Evolutionary conservation across 2,113 vertebrate species (phyloP).

Genomic region (Brienomyrus longianalis): DNA sequence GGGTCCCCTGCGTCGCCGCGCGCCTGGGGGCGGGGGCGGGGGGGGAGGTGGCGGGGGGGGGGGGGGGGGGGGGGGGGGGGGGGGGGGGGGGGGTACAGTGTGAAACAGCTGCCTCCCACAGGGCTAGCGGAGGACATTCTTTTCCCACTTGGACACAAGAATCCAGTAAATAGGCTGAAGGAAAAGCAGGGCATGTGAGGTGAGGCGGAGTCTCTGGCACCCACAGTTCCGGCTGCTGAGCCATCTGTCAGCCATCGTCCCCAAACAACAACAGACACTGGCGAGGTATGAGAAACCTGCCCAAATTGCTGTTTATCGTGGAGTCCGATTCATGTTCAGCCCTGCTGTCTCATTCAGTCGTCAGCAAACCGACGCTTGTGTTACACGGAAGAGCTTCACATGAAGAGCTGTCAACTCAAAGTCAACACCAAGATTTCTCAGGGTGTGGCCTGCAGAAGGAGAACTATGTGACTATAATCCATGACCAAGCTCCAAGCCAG

Average conservation of each 20-base stretch:
- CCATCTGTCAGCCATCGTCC: not conserved
- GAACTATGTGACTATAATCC: not conserved
- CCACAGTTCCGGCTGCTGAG: not conserved
- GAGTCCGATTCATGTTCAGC: not conserved
- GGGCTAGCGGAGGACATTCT: not conserved
- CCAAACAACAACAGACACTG: not conserved
- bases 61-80: no score
- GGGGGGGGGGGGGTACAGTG: not conserved
- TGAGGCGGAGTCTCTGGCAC: not conserved
- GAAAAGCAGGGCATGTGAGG: not conserved
- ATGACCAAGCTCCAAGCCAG: not conserved
- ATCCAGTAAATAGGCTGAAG: not conserved
- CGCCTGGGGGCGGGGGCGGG: no score
- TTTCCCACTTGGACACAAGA: no score
- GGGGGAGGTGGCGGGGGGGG: no score
- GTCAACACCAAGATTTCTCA: not conserved
- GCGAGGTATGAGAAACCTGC: not conserved
- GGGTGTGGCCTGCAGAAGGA: not conserved
- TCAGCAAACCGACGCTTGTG: not conserved
- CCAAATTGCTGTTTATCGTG: not conserved
- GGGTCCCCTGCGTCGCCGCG: no score
- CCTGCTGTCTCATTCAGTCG: not conserved
- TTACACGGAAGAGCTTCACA: not conserved
- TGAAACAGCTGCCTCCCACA: not conserved
- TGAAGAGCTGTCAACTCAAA: not conserved